Conservation (phyloP, 2,113 vertebrate genomes). For the Pangasianodon hypophthalmus region DNA sequence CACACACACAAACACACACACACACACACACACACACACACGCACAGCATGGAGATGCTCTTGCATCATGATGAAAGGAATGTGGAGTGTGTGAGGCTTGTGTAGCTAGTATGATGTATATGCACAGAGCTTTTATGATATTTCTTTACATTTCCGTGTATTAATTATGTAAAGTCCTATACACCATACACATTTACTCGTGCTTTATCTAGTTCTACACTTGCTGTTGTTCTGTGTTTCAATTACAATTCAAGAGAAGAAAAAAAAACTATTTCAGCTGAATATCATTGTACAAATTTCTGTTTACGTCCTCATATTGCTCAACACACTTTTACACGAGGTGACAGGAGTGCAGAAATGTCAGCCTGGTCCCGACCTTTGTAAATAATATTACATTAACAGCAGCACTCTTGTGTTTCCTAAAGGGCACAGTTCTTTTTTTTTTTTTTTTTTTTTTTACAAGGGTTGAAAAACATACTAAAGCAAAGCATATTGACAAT, state of each 20-base stretch:
- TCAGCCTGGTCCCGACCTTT: constrained; percentile 87
- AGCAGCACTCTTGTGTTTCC: constrained; percentile 77
- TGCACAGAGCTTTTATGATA: background rate
- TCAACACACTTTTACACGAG: background rate
- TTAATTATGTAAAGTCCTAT: background rate
- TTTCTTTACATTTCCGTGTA: background rate
- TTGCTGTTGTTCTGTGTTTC: background rate
- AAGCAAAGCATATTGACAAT: constrained; percentile 17
- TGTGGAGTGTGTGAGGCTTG: background rate
- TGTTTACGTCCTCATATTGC: constrained; percentile 59
- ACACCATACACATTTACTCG: background rate
- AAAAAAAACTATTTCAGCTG: background rate
- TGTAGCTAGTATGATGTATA: background rate
- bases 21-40: constrained; percentile 1
- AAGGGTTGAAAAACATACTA: background rate
- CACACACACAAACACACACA: constrained; percentile 32
- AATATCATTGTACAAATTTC: constrained; percentile 73
- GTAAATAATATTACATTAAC: constrained; percentile 88
- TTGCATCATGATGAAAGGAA: constrained; percentile 5
- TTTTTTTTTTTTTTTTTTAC: background rate
- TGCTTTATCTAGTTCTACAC: background rate
- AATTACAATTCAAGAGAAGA: background rate
- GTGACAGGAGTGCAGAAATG: constrained; percentile 67
- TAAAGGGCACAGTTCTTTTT: constrained; percentile 74
- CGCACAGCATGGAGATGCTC: background rate